A percentile compares a stretch with the other conserved stretches of the same genome.
Conservation (phyloP, 2,888 invertebrate species). For the Eucera pruinosa region DNA sequence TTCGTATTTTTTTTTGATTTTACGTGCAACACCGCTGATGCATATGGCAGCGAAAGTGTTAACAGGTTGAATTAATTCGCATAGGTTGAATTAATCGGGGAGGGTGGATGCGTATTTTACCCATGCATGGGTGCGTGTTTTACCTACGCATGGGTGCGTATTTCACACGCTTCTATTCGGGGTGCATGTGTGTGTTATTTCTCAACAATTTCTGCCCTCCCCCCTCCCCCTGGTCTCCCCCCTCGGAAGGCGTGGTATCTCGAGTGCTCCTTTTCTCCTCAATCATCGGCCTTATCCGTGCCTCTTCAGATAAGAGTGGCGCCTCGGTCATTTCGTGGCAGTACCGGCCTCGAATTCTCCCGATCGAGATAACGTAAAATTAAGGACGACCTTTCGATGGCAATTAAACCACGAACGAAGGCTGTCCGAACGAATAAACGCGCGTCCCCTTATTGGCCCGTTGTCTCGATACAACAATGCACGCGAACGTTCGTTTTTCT, state of each 20-base stretch:
- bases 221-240: constrained; percentile 34
- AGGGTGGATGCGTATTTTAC: too few species aligned
- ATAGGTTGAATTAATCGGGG: too few species aligned
- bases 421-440: constrained; percentile 35
- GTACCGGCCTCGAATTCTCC: constrained; percentile 65
- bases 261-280: constrained; percentile 73
- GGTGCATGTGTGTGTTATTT: constrained; percentile 63
- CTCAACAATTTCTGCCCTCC: constrained; percentile 47
- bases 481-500: constrained; percentile 16
- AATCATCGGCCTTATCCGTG: constrained; percentile 78
- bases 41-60: too few species aligned
- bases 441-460: neutral
- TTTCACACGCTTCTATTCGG: neutral
- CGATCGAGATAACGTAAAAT: constrained; percentile 71
- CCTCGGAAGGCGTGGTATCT: constrained; percentile 68
- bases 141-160: neutral
- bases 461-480: constrained; percentile 40
- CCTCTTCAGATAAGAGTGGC: constrained; percentile 78
- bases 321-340: constrained; percentile 78
- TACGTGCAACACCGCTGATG: too few species aligned
- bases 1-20: too few species aligned
- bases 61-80: too few species aligned
- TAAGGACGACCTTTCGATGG: constrained; percentile 72
- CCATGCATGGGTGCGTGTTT: too few species aligned
- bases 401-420: constrained; percentile 66